phyloP scores from a whole-genome alignment of 2,797 vertebrate species.

The Helicolenus hilgendorfi region DNA sequence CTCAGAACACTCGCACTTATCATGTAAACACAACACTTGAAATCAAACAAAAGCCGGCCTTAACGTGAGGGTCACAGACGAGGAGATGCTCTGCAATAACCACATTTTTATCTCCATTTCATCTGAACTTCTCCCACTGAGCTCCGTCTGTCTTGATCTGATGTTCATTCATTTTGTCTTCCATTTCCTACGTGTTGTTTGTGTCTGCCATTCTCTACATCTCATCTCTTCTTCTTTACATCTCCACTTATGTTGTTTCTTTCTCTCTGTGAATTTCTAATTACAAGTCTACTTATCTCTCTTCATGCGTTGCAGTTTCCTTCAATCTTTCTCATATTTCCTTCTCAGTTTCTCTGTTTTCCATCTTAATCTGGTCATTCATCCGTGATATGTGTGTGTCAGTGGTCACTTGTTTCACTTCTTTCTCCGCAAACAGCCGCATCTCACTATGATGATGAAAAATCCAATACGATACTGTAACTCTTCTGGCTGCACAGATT shows the following conservation, averaged over 20 bases:
- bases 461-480: slow-evolving; percentile 10
- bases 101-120: background rate
- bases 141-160: background rate
- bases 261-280: background rate
- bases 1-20: background rate
- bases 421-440: slow-evolving; percentile 11
- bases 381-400: background rate
- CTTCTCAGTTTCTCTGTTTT: background rate
- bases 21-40: background rate
- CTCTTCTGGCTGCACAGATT: background rate
- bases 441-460: slow-evolving; percentile 30
- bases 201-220: background rate
- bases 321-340: background rate
- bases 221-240: background rate
- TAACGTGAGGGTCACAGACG: background rate
- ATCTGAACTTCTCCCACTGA: background rate
- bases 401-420: background rate
- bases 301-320: background rate
- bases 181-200: background rate
- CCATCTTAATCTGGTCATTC: background rate
- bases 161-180: background rate
- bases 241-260: background rate
- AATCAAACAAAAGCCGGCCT: background rate
- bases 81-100: background rate
- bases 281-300: background rate